phyloP scores from a whole-genome alignment of 2,797 vertebrate species.

The Oceanodroma leucorhoa region DNA sequence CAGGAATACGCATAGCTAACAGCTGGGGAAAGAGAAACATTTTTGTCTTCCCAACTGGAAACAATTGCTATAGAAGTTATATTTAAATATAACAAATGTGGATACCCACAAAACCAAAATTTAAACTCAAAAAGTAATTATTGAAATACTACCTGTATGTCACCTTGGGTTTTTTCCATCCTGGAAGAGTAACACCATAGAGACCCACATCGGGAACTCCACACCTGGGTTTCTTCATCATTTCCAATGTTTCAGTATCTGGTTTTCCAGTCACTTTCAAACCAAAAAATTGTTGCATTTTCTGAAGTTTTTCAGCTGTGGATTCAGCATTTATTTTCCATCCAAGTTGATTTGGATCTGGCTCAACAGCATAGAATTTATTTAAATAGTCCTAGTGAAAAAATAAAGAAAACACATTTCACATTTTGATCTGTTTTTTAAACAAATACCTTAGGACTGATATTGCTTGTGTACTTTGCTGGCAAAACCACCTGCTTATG shows the following conservation, averaged over 20 bases:
- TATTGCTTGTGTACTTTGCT: neutral
- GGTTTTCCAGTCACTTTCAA: conserved; percentile 83
- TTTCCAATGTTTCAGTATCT: conserved; percentile 78
- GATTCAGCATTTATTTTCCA: conserved; percentile 60
- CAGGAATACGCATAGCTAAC: neutral
- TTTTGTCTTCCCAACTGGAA: neutral
- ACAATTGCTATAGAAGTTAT: neutral
- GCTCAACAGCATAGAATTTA: conserved; percentile 80
- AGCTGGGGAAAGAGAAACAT: neutral
- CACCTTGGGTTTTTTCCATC: conserved; percentile 81
- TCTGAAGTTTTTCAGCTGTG: conserved; percentile 74
- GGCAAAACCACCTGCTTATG: neutral
- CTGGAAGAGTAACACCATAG: conserved; percentile 74
- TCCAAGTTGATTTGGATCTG: conserved; percentile 54
- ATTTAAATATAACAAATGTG: neutral
- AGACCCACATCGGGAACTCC: conserved; percentile 83
- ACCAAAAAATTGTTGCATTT: conserved; percentile 90
- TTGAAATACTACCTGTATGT: conserved; percentile 86
- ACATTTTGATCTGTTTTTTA: neutral
- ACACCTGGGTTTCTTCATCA: conserved; percentile 91
- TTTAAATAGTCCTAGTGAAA: conserved; percentile 84
- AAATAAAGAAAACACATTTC: neutral
- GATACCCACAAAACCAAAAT: neutral
- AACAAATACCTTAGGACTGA: neutral
- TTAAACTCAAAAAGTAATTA: neutral